phyloP scores from a whole-genome alignment of 1,140 invertebrate genomes.

The Plodia interpunctella region DNA sequence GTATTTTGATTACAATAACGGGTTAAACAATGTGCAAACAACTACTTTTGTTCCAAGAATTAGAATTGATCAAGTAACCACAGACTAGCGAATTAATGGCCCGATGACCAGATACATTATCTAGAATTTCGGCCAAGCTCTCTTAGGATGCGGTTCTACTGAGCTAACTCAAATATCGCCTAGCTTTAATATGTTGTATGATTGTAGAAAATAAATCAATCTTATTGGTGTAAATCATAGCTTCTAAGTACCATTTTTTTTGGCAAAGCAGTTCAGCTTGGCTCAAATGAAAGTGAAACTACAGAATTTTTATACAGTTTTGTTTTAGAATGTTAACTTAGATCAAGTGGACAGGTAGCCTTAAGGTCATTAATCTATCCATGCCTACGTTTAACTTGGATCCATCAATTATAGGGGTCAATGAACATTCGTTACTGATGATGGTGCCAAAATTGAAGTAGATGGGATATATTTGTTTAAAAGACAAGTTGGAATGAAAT shows the following conservation, averaged over 20 bases:
- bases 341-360: too few species aligned
- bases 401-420: conserved; percentile 53
- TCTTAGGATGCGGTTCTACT: conserved; percentile 16
- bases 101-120: conserved; percentile 63
- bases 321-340: too few species aligned
- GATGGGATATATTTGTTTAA: too few species aligned
- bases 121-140: conserved; percentile 49
- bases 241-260: too few species aligned
- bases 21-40: neutral
- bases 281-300: too few species aligned
- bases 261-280: too few species aligned
- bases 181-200: too few species aligned
- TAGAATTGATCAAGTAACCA: conserved; percentile 57
- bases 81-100: conserved; percentile 49
- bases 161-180: too few species aligned
- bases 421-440: conserved; percentile 29
- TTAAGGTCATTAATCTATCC: conserved; percentile 59
- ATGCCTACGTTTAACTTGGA: conserved; percentile 44
- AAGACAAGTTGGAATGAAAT: too few species aligned
- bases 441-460: conserved; percentile 9
- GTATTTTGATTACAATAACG: neutral
- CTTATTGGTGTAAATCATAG: too few species aligned
- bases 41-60: conserved; percentile 21
- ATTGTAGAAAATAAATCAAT: too few species aligned
- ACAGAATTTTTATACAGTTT: too few species aligned